These are phyloP conservation scores for Ptychochromis oligacanthus DNA, from an alignment of 2,113 vertebrate species.

Conservation along the genomic window DNA sequence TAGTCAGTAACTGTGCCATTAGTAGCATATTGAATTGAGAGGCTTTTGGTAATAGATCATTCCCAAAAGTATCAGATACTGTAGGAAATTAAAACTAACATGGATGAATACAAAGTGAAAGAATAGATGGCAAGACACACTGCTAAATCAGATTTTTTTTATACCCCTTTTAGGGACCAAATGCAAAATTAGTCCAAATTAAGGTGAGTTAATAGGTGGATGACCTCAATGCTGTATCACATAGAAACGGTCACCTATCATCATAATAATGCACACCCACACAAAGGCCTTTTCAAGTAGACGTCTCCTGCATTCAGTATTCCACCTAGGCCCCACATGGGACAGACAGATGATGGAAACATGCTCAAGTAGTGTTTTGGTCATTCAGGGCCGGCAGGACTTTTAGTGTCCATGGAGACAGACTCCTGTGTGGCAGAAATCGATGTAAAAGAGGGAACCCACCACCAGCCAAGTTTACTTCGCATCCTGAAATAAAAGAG, in stretches of 20 bases:
- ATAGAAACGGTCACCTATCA: constrained; percentile 8
- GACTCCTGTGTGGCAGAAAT: constrained; percentile 48
- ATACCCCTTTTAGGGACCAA: background rate
- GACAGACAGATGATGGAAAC: constrained; percentile 33
- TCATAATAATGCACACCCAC: constrained; percentile 16
- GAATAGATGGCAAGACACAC: background rate
- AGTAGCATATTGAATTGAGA: constrained; percentile 21
- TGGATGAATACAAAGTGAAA: background rate
- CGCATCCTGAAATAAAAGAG: constrained; percentile 48
- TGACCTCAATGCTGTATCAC: background rate
- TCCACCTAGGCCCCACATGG: constrained; percentile 25
- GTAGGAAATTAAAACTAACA: background rate
- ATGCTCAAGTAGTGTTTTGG: constrained; percentile 48
- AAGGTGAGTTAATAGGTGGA: background rate
- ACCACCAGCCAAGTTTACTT: constrained; percentile 51
- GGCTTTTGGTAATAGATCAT: background rate
- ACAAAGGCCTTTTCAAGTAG: constrained; percentile 33
- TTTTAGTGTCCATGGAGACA: constrained; percentile 60
- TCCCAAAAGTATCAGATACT: background rate
- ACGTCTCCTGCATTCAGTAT: constrained; percentile 17
- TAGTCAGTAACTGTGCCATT: constrained; percentile 42
- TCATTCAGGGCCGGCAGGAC: constrained; percentile 44
- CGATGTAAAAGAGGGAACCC: constrained; percentile 34
- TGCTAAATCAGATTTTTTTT: background rate
- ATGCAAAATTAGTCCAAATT: background rate